Conservation (phyloP, 2,113 vertebrate species). For the Psettodes erumei region DNA sequence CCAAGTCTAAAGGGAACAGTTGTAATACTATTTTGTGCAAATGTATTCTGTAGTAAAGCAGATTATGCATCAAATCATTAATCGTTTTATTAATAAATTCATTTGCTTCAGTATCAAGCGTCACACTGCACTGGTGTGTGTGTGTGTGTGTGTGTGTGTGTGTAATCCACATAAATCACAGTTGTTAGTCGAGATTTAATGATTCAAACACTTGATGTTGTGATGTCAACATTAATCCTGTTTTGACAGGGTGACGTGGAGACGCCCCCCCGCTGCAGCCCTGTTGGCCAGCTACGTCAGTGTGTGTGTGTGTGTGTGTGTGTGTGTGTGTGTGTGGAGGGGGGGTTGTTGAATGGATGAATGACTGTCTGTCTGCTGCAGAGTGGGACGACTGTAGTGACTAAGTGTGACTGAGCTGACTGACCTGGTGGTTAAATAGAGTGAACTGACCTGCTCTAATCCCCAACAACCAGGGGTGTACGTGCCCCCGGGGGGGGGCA, state of each 20-base stretch:
- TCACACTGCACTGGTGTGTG: not conserved
- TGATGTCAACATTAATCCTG: conserved; percentile 46
- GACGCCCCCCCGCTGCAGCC: no score
- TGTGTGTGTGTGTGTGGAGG: no score
- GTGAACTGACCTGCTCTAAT: conserved; percentile 21
- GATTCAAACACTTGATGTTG: no score
- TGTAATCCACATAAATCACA: not conserved
- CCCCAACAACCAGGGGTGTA: no score
- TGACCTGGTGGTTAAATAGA: conserved; percentile 16
- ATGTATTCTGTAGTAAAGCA: conserved; percentile 51
- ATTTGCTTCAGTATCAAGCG: conserved; percentile 51
- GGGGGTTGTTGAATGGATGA: no score
- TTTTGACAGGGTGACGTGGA: conserved; percentile 21
- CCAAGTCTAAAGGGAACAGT: conserved; percentile 56
- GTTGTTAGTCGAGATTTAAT: no score
- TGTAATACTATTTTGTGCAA: conserved; percentile 44
- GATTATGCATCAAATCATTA: conserved; percentile 35
- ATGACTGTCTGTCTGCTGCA: conserved; percentile 20
- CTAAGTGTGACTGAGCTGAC: not conserved
- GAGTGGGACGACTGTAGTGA: conserved; percentile 30
- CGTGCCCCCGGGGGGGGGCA: no score
- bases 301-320: no score
- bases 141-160: not conserved
- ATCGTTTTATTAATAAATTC: conserved; percentile 75
- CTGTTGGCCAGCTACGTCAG: no score